Conservation (phyloP, 2,888 invertebrate species). For the Aromia moschata region DNA sequence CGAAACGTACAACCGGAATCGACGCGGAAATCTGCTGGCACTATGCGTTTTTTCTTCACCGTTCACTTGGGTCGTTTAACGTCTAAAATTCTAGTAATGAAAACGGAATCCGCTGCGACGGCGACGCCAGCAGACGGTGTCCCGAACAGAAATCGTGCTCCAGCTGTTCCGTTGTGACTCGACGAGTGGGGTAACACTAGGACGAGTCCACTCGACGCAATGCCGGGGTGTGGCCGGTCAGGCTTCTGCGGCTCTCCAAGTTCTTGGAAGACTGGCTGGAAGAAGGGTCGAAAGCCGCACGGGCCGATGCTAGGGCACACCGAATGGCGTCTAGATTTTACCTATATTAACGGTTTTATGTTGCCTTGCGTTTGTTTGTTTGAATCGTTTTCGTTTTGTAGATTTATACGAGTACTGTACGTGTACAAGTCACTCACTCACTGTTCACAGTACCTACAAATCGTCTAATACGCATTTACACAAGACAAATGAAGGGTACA, state of each 20-base stretch:
- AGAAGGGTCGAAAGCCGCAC: no score
- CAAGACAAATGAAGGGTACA: no score
- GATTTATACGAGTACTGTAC: no score
- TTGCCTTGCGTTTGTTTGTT: no score
- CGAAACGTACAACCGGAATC: not conserved
- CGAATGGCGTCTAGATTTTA: no score
- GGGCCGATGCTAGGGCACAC: no score
- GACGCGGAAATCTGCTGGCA: constrained; percentile 4
- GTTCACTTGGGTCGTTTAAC: constrained; percentile 8
- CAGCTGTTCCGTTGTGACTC: constrained; percentile 29
- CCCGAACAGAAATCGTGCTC: constrained; percentile 20
- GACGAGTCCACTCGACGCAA: constrained; percentile 41
- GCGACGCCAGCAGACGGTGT: constrained; percentile 3
- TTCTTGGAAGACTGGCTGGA: not conserved
- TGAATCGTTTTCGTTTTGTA: no score
- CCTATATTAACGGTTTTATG: no score
- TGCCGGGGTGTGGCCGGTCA: constrained; percentile 26
- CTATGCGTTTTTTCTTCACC: constrained; percentile 2
- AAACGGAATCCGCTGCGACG: constrained; percentile 20
- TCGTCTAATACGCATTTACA: no score
- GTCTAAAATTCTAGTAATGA: no score
- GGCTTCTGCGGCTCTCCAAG: not conserved
- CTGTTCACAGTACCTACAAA: no score
- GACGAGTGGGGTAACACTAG: constrained; percentile 40
- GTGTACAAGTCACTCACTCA: no score